Evolutionary conservation across 2,888 invertebrate species (phyloP).

Genomic region (Lasioglossum malachurum): DNA sequence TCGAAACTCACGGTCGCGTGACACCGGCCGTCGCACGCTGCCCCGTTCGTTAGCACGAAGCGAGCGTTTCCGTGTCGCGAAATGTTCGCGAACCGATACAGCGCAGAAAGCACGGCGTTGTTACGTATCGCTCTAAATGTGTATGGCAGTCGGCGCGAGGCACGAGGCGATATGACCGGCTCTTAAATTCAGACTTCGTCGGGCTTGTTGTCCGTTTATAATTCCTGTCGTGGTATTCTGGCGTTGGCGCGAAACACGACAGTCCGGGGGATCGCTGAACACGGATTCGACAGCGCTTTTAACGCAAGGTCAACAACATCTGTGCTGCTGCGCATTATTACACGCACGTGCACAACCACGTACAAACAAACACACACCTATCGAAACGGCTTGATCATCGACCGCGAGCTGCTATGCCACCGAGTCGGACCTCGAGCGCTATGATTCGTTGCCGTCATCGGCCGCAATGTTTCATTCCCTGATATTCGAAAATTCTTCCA

Average conservation of each 20-base stretch:
- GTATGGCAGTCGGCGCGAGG: neutral
- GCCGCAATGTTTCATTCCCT: neutral
- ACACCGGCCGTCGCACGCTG: neutral
- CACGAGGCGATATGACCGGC: neutral
- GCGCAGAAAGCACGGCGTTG: neutral
- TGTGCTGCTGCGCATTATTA: slow-evolving; percentile 76
- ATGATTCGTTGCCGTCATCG: neutral
- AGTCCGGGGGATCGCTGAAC: slow-evolving; percentile 42
- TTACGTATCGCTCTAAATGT: slow-evolving; percentile 7
- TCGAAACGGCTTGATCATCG: slow-evolving; percentile 44
- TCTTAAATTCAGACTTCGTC: neutral
- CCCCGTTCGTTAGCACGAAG: neutral
- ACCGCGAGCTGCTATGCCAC: slow-evolving; percentile 31
- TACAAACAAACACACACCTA: neutral
- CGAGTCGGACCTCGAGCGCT: neutral
- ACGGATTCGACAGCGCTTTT: slow-evolving; percentile 66
- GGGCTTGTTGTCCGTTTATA: slow-evolving; percentile 9
- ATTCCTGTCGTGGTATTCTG: slow-evolving; percentile 10
- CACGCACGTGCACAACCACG: slow-evolving; percentile 21
- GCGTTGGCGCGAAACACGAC: slow-evolving; percentile 31
- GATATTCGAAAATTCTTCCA: neutral
- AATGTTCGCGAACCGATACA: neutral
- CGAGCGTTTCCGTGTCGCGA: neutral
- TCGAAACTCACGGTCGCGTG: neutral
- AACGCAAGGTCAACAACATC: slow-evolving; percentile 81